Conservation (phyloP, 2,113 vertebrate species). For the Macroglossus sobrinus region DNA sequence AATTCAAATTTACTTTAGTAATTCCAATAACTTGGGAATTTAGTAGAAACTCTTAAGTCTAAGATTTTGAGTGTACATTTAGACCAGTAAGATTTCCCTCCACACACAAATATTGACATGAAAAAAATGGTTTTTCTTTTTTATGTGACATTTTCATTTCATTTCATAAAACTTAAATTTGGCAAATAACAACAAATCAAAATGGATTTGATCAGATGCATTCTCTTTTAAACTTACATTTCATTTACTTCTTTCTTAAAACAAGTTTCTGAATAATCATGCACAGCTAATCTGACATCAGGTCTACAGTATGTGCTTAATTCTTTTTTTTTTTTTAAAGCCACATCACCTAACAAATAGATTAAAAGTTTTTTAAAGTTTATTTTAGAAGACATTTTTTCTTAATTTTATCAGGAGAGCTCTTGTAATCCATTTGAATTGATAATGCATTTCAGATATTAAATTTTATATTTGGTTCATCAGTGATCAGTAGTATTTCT, state of each 20-base stretch:
- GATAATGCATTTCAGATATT: neutral
- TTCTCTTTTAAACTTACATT: neutral
- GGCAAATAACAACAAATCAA: neutral
- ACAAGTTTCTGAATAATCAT: neutral
- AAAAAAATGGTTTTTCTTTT: neutral
- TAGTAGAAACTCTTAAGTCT: neutral
- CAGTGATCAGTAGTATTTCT: neutral
- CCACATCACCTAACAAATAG: neutral
- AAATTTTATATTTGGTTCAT: neutral
- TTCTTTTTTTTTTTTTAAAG: neutral
- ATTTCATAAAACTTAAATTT: neutral
- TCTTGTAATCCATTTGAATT: neutral
- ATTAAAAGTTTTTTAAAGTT: slow-evolving; percentile 4
- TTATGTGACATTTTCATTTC: neutral
- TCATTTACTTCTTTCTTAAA: slow-evolving; percentile 8
- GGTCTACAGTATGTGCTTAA: neutral
- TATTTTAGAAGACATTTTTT: neutral
- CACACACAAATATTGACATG: neutral
- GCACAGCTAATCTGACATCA: neutral
- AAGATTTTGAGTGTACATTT: neutral
- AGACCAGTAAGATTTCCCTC: neutral
- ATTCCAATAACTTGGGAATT: neutral
- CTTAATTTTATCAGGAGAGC: neutral
- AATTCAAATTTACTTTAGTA: neutral
- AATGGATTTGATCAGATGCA: neutral